Conservation (phyloP, 2,888 invertebrate genomes). For the Drosophila nr. perissopoda region DNA sequence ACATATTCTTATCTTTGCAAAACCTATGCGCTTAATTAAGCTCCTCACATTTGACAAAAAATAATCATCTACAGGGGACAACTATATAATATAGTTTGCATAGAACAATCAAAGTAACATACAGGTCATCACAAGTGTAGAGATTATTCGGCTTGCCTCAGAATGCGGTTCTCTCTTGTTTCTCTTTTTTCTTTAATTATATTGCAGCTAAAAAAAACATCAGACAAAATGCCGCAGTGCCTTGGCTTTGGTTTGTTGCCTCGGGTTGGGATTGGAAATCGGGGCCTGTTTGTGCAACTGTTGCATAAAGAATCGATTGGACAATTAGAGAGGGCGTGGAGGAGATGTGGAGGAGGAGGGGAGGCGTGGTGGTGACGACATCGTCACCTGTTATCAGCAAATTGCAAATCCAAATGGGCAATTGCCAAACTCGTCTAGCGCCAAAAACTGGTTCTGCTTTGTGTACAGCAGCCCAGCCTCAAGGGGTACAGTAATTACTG, state of each 20-base stretch:
- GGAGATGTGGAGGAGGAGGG: neutral
- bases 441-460: slow-evolving; percentile 20
- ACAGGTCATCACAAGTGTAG: neutral
- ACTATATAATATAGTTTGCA: neutral
- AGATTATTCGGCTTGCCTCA: neutral
- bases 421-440: slow-evolving; percentile 39
- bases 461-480: neutral
- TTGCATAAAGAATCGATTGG: slow-evolving; percentile 57
- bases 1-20: neutral
- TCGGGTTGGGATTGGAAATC: neutral
- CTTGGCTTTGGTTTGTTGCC: slow-evolving; percentile 12
- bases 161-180: slow-evolving; percentile 12
- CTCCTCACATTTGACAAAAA: neutral
- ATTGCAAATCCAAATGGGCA: slow-evolving; percentile 32
- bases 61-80: neutral
- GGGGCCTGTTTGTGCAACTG: slow-evolving; percentile 17
- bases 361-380: slow-evolving; percentile 12
- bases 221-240: slow-evolving; percentile 54
- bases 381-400: slow-evolving; percentile 53
- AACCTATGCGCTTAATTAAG: neutral
- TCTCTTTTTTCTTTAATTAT: slow-evolving; percentile 53
- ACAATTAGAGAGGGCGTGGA: slow-evolving; percentile 27
- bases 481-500: slow-evolving; percentile 17
- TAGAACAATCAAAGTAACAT: neutral
- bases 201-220: slow-evolving; percentile 41